Evolutionary conservation across 2,888 invertebrate genomes (phyloP).

Genomic region (Drosophila tanythrix): DNA sequence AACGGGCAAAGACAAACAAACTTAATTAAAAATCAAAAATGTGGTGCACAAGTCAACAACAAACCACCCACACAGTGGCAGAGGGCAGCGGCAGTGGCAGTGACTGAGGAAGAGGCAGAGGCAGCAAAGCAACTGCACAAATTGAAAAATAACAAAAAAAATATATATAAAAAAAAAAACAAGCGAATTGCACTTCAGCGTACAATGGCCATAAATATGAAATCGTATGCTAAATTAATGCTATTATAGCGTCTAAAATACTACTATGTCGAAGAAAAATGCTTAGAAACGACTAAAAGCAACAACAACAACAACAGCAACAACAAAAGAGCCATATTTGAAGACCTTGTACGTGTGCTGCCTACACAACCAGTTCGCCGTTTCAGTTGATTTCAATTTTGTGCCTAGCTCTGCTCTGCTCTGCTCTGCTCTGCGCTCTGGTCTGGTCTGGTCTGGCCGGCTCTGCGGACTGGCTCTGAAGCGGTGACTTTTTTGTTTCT

Average conservation of each 20-base stretch:
- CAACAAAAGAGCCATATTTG: slow-evolving; percentile 77
- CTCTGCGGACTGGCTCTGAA: slow-evolving; percentile 49
- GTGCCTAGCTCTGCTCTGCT: slow-evolving; percentile 28
- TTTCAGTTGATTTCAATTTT: slow-evolving; percentile 72
- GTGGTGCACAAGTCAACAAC: slow-evolving; percentile 68
- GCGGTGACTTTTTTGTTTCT: slow-evolving; percentile 62
- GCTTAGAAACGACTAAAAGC: slow-evolving; percentile 65
- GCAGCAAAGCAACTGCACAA: slow-evolving; percentile 45
- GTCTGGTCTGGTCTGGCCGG: slow-evolving; percentile 53
- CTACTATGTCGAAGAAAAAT: slow-evolving; percentile 69
- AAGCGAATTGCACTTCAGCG: slow-evolving; percentile 65
- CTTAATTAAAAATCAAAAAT: slow-evolving; percentile 65
- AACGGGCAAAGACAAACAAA: no score
- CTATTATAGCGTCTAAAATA: slow-evolving; percentile 76
- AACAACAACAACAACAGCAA: slow-evolving; percentile 27
- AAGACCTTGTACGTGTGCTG: slow-evolving; percentile 83
- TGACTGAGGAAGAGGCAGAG: background rate
- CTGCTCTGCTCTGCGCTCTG: slow-evolving; percentile 10
- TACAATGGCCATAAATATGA: slow-evolving; percentile 78
- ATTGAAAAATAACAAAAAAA: slow-evolving; percentile 38
- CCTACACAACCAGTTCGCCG: slow-evolving; percentile 82
- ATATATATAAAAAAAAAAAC: slow-evolving; percentile 1
- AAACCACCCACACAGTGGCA: slow-evolving; percentile 66
- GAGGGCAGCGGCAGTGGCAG: slow-evolving; percentile 12
- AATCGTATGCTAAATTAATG: slow-evolving; percentile 80